These are phyloP conservation scores for Poecilia picta DNA, from an alignment of 2,797 vertebrate species.

Conservation along the genomic window DNA sequence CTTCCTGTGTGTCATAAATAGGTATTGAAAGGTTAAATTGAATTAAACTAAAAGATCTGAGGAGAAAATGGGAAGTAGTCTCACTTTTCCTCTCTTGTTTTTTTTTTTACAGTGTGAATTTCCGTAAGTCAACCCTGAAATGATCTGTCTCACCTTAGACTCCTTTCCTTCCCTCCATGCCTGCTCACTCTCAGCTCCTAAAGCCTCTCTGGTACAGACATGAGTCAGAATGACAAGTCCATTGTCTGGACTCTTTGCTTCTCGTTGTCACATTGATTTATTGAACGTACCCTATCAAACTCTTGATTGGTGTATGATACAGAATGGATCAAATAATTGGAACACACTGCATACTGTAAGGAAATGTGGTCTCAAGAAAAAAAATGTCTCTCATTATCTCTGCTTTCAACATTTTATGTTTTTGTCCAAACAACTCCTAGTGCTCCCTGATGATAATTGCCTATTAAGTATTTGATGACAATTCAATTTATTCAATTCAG, in stretches of 20 bases:
- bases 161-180: constrained; percentile 13
- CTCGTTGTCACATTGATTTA: constrained; percentile 73
- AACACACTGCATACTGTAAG: constrained; percentile 47
- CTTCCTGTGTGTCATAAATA: constrained; percentile 84
- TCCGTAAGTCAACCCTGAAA: constrained; percentile 85
- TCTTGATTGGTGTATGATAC: constrained; percentile 71
- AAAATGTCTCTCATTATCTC: background rate
- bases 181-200: constrained; percentile 8
- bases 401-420: background rate
- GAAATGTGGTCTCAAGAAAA: background rate
- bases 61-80: constrained; percentile 81
- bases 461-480: background rate
- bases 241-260: constrained; percentile 77
- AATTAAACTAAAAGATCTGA: constrained; percentile 85
- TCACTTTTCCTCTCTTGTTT: constrained; percentile 65
- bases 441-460: background rate
- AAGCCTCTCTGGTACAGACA: constrained; percentile 63
- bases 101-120: constrained; percentile 60
- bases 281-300: constrained; percentile 70
- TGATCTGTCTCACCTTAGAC: constrained; percentile 74
- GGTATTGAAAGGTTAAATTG: constrained; percentile 84
- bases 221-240: constrained; percentile 81
- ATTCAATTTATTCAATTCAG: background rate
- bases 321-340: constrained; percentile 68
- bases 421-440: background rate